A percentile compares a stretch with the other conserved stretches of the same genome.
These are phyloP conservation scores for Buteo buteo DNA, from an alignment of 2,113 vertebrate species.

Conservation along the genomic window DNA sequence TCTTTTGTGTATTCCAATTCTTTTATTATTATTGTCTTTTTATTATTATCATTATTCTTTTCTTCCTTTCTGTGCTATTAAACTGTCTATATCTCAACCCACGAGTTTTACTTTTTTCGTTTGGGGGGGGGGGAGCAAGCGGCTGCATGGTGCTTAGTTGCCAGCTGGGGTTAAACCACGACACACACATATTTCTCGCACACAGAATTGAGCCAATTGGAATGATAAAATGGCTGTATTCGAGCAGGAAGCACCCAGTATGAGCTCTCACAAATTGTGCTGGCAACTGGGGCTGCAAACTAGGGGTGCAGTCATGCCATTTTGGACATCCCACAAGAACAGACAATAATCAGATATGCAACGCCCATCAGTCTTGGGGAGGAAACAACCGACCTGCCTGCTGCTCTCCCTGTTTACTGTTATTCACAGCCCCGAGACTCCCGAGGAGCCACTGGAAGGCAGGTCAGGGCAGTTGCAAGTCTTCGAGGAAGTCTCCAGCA, in stretches of 20 bases:
- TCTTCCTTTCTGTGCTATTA: too few species aligned
- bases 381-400: background rate
- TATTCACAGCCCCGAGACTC: background rate
- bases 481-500: background rate
- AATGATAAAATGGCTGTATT: background rate
- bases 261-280: background rate
- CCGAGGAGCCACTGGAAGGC: background rate
- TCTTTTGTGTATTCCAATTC: too few species aligned
- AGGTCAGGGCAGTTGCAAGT: background rate
- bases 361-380: background rate
- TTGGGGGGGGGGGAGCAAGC: too few species aligned
- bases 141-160: too few species aligned
- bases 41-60: too few species aligned
- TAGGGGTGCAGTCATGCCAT: background rate
- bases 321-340: background rate
- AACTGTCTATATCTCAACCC: too few species aligned
- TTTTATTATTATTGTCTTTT: too few species aligned
- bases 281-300: background rate
- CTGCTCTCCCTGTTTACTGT: background rate
- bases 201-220: background rate
- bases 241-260: background rate
- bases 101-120: too few species aligned
- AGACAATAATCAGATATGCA: background rate
- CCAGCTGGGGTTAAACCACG: too few species aligned
- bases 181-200: background rate